Conservation (phyloP, 2,888 invertebrate genomes). For the Caenorhabditis auriculariae region DNA sequence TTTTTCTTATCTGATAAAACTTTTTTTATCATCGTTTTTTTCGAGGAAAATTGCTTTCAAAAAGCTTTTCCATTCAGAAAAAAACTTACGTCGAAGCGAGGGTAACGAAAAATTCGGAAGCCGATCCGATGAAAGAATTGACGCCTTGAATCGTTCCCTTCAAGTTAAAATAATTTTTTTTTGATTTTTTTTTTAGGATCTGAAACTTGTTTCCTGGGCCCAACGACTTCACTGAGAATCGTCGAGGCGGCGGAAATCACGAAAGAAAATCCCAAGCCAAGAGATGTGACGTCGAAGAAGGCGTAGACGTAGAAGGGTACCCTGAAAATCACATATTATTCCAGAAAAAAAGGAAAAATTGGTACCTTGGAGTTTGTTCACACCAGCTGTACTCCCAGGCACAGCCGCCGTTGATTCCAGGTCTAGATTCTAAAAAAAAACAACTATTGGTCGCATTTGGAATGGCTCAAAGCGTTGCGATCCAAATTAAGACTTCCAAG, state of each 20-base stretch:
- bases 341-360: no score
- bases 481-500: no score
- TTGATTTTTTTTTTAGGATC: neutral
- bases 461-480: no score
- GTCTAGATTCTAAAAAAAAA: no score
- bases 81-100: constrained; percentile 5
- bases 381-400: constrained; percentile 11
- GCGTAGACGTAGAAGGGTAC: constrained; percentile 12
- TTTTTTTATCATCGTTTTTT: no score
- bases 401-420: no score
- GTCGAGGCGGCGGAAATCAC: constrained; percentile 12
- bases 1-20: no score
- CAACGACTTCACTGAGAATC: constrained; percentile 12
- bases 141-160: constrained; percentile 9
- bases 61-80: no score
- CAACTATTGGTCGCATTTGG: no score
- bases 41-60: no score
- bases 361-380: constrained; percentile 6
- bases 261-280: constrained; percentile 10
- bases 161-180: neutral
- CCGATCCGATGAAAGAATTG: constrained; percentile 5
- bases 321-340: neutral
- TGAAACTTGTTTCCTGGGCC: constrained; percentile 19
- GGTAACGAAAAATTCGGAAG: constrained; percentile 5
- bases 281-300: neutral